Evolutionary conservation across 2,797 vertebrate genomes (phyloP).

Genomic region (Saguinus oedipus): DNA sequence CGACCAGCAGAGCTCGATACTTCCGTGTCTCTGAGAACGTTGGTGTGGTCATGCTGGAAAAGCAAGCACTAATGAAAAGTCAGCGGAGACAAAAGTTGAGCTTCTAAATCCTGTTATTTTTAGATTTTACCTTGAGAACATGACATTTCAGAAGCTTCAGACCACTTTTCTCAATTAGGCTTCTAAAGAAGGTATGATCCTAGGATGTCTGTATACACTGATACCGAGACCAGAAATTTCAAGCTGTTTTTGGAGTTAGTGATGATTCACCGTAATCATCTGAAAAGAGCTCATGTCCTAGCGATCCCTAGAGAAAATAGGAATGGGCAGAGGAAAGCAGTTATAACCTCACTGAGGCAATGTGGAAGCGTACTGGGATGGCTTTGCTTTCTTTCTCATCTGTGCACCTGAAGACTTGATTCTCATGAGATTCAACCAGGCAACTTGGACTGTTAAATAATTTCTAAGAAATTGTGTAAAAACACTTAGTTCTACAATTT

Average conservation of each 20-base stretch:
- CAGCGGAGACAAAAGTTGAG: not conserved
- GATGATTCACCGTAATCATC: not conserved
- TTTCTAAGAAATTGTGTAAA: not conserved
- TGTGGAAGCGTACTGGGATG: fast-evolving
- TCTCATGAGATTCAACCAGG: not conserved
- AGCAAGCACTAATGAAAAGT: not conserved
- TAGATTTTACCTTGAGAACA: not conserved
- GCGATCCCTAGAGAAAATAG: too few species aligned
- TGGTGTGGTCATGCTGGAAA: fast-evolving
- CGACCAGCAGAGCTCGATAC: not conserved
- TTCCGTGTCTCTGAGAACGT: fast-evolving
- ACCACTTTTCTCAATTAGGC: not conserved
- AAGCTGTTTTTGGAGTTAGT: not conserved
- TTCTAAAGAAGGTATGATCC: not conserved
- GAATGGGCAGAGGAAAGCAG: fast-evolving
- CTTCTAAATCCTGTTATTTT: not conserved
- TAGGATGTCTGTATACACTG: not conserved
- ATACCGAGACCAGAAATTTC: not conserved
- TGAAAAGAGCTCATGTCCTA: not conserved
- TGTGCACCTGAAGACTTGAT: not conserved
- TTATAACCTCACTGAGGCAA: too few species aligned
- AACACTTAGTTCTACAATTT: not conserved
- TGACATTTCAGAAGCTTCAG: not conserved
- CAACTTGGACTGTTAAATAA: not conserved
- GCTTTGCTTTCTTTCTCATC: not conserved